Percentiles rank a stretch among this genome's conserved stretches.
phyloP scores from a whole-genome alignment of 1,140 invertebrate species.

The Cydia splendana region DNA sequence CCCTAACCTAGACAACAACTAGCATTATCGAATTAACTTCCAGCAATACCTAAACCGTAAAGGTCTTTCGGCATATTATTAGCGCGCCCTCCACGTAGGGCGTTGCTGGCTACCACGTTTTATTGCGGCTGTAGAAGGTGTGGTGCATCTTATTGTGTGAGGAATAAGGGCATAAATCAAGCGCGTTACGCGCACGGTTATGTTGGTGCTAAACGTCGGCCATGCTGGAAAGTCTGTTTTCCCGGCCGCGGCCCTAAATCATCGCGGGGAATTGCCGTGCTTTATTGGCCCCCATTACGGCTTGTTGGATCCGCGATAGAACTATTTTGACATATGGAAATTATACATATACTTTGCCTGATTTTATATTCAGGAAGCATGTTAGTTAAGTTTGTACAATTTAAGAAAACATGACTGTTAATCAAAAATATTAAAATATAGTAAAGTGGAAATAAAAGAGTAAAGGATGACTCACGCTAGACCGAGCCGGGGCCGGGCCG shows the following conservation, averaged over 20 bases:
- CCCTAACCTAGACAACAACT: constrained; percentile 5
- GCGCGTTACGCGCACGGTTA: not conserved
- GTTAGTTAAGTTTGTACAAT: too few species aligned
- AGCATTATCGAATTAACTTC: constrained; percentile 30
- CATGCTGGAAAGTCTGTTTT: constrained; percentile 44
- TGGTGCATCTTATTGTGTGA: constrained; percentile 10
- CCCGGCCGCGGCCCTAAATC: constrained; percentile 47
- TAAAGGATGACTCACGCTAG: too few species aligned
- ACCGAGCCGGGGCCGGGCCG: too few species aligned
- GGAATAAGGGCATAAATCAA: constrained; percentile 30
- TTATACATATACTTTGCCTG: too few species aligned
- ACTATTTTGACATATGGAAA: not conserved
- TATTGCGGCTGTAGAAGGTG: not conserved
- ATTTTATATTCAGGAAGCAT: too few species aligned
- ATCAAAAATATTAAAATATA: too few species aligned
- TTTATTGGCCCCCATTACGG: constrained; percentile 46
- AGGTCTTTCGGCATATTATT: constrained; percentile 26
- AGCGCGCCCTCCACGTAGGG: constrained; percentile 15
- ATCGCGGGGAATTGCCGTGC: constrained; percentile 43
- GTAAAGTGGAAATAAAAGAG: too few species aligned
- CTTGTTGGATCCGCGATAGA: constrained; percentile 37
- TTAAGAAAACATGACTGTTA: too few species aligned
- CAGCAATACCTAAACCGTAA: constrained; percentile 27
- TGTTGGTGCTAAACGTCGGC: constrained; percentile 37
- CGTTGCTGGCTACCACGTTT: constrained; percentile 14